Evolutionary conservation across 2,797 vertebrate genomes (phyloP).

Genomic region (Pantherophis alleghaniensis): DNA sequence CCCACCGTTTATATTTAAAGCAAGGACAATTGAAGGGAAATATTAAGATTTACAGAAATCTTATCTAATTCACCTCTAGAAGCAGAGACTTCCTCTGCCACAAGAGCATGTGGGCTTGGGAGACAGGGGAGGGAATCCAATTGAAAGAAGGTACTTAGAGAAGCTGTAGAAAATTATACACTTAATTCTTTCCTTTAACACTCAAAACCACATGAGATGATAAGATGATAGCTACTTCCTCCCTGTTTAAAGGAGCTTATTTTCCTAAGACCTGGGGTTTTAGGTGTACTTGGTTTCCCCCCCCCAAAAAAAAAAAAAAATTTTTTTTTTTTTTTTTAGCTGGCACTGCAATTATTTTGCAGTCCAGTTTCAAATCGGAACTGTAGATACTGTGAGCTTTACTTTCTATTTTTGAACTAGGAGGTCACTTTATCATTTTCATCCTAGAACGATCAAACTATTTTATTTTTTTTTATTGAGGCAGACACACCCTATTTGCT

Average conservation of each 20-base stretch:
- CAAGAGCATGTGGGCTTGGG: conserved; percentile 53
- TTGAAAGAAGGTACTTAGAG: conserved; percentile 66
- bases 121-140: conserved; percentile 62
- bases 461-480: not conserved
- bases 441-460: not conserved
- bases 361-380: conserved; percentile 47
- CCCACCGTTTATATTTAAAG: not conserved
- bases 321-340: not conserved
- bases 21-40: not conserved
- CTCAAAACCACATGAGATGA: conserved; percentile 46
- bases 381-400: conserved; percentile 21
- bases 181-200: conserved; percentile 62
- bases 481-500: not conserved
- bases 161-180: conserved; percentile 64
- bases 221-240: conserved; percentile 44
- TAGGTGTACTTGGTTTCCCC: conserved; percentile 21
- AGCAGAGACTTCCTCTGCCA: conserved; percentile 50
- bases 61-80: conserved; percentile 34
- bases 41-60: not conserved
- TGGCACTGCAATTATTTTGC: conserved; percentile 36
- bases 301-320: no score
- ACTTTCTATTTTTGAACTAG: conserved; percentile 3
- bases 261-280: conserved; percentile 44
- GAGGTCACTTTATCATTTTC: not conserved
- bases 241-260: conserved; percentile 24